These are phyloP conservation scores for Megaptera novaeangliae DNA, from an alignment of 2,113 vertebrate species.

Conservation along the genomic window DNA sequence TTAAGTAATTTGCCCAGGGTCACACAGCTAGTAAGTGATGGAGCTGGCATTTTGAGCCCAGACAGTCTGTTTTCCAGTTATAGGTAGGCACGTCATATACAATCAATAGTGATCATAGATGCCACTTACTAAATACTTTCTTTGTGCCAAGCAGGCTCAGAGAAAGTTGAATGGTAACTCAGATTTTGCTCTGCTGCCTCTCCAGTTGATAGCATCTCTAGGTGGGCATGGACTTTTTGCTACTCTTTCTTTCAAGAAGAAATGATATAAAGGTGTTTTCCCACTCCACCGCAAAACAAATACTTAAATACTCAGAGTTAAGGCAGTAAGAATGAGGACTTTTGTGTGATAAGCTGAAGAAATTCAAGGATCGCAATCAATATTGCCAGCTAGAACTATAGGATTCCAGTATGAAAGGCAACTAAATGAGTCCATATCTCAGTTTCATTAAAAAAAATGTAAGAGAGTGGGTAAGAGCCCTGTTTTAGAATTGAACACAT, in stretches of 20 bases:
- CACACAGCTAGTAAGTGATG: not conserved
- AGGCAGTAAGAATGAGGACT: not conserved
- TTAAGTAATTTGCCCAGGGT: not conserved
- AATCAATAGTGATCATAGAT: not conserved
- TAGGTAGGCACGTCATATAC: not conserved
- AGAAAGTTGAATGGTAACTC: not conserved
- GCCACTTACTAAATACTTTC: not conserved
- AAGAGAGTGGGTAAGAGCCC: not conserved
- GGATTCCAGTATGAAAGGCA: not conserved
- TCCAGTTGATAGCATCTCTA: not conserved
- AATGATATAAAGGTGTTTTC: constrained; percentile 11
- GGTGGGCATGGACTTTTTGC: not conserved
- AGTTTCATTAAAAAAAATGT: not conserved
- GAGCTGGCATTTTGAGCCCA: not conserved
- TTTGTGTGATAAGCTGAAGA: not conserved
- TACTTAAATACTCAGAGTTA: not conserved
- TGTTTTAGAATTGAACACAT: constrained; percentile 11
- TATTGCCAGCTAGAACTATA: not conserved
- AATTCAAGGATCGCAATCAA: not conserved
- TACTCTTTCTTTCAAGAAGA: not conserved
- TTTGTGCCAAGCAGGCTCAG: not conserved
- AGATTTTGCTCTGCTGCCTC: not conserved
- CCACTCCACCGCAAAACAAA: not conserved
- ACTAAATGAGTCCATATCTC: not conserved
- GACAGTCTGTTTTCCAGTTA: not conserved